Evolutionary conservation across 2,888 invertebrate genomes (phyloP), one percentile per base, ranked within the genome.

Genomic region (Cyaniris semiargus): DNA sequence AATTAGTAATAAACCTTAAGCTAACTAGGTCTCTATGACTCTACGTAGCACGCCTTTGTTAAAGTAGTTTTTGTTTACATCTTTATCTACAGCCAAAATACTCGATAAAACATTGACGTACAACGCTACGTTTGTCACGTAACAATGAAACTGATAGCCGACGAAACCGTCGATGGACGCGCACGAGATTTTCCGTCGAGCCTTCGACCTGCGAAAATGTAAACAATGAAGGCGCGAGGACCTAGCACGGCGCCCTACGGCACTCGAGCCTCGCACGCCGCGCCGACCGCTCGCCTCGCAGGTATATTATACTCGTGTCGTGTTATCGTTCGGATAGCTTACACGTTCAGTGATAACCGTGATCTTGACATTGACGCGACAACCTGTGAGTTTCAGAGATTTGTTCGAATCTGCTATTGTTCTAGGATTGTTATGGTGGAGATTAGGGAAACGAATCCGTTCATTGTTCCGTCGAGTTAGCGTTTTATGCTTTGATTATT

Each of bases 201-300:
- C 91, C 92, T 93, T 89, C 90, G 87, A 88, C 88, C 89, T 86
- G 90, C 86, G 88, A 92, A 91, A 87, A 90, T 85, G 93, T 93
- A 93, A 94, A 93, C 93, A 94, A 93, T 91, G 86, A 87, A 86
- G 84, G 86, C 86, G 85, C 86, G 87, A 85, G 84, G 86, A 86
- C 85, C 58, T 53, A 53, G 4, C 18, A 53, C 53, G 18, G 82
- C 83, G 86, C 85, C 85, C 84, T 85, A 79, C 89, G 88, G 89
- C 93, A 93, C 91, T 93, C 93, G 92, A 87, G 90, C 88, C 89
- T 87, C 85, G 90, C 86, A 85, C 90, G 84, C 86, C 90, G 92
- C 86, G 88, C 88, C 80, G 81, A 83, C 79, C 90, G 90, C 90
- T 91, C 93, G 93, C 88, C 84, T 83, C 78, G 81, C 85, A 88